These are phyloP conservation scores for Pangasius krempfi DNA, from an alignment of 2,797 vertebrate genomes.

Conservation along the genomic window DNA sequence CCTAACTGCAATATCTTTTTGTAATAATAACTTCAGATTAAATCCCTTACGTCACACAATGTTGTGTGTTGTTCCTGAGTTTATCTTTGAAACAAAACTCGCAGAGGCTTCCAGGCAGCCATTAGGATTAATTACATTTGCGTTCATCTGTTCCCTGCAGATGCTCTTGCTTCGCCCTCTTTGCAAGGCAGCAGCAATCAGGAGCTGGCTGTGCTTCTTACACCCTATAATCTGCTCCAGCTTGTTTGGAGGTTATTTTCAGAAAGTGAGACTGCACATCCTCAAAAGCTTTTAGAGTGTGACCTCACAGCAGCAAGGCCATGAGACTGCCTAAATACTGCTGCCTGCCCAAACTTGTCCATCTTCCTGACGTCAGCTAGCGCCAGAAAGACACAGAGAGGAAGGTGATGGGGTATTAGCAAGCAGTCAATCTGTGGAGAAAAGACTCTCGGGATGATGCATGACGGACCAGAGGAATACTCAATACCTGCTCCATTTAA, in stretches of 20 bases:
- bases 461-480: neutral
- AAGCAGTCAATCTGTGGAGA: neutral
- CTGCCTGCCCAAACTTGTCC: conserved; percentile 29
- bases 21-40: neutral
- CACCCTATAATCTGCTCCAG: conserved; percentile 47
- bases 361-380: conserved; percentile 18
- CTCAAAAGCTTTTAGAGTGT: conserved; percentile 28
- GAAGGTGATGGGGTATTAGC: neutral
- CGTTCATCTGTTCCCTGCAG: conserved; percentile 41
- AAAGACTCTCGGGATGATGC: neutral
- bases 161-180: conserved; percentile 32
- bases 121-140: conserved; percentile 53
- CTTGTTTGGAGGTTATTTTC: conserved; percentile 45
- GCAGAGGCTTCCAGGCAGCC: conserved; percentile 31
- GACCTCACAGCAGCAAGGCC: conserved; percentile 21
- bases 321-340: conserved; percentile 15
- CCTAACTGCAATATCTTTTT: neutral
- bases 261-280: conserved; percentile 29
- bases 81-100: conserved; percentile 24
- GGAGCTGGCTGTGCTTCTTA: conserved; percentile 6
- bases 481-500: conserved; percentile 13
- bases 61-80: neutral
- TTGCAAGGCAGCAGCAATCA: conserved; percentile 46
- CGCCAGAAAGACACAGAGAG: neutral
- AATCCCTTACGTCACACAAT: neutral